Evolutionary conservation across 37 sponge, comb jelly and placozoan species (phyloP).

Genomic region (Amphimedon queenslandica): DNA sequence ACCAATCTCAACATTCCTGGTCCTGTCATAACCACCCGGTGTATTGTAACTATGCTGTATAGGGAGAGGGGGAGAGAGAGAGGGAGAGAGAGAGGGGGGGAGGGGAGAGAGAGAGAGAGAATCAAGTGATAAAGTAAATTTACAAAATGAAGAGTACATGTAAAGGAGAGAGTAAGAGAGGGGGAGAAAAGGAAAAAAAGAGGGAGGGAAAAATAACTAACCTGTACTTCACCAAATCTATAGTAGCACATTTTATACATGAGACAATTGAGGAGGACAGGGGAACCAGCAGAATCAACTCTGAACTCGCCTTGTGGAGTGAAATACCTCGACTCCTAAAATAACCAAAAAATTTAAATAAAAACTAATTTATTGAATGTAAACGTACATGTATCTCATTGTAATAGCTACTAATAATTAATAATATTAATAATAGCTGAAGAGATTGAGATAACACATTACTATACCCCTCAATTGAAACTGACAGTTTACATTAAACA

Average conservation of each 20-base stretch:
- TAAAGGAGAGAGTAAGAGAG: not conserved
- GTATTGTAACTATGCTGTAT: slow-evolving; percentile 39
- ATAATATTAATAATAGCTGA: not conserved
- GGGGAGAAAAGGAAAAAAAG: not conserved
- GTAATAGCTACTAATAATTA: too few species aligned
- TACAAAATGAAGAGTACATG: not conserved
- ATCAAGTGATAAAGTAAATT: not conserved
- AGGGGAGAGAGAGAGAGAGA: not conserved
- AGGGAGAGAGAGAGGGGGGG: too few species aligned
- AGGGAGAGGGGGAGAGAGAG: not conserved
- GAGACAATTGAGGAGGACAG: slow-evolving; percentile 89
- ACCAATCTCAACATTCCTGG: slow-evolving; percentile 93
- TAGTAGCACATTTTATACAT: slow-evolving; percentile 99
- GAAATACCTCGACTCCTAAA: slow-evolving; percentile 93
- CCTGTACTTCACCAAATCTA: slow-evolving; percentile 96
- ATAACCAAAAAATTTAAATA: not conserved
- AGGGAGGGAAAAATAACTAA: not conserved
- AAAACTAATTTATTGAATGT: too few species aligned
- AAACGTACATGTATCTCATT: too few species aligned
- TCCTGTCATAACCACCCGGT: slow-evolving; percentile 90
- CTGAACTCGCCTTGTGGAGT: slow-evolving; percentile 95
- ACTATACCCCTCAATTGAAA: too few species aligned
- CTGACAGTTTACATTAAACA: too few species aligned
- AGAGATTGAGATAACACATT: not conserved
- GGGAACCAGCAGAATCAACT: slow-evolving; percentile 86